Base-by-base conservation (phyloP, 2,113 vertebrate genomes). In the Vicugna pacos region DNA sequence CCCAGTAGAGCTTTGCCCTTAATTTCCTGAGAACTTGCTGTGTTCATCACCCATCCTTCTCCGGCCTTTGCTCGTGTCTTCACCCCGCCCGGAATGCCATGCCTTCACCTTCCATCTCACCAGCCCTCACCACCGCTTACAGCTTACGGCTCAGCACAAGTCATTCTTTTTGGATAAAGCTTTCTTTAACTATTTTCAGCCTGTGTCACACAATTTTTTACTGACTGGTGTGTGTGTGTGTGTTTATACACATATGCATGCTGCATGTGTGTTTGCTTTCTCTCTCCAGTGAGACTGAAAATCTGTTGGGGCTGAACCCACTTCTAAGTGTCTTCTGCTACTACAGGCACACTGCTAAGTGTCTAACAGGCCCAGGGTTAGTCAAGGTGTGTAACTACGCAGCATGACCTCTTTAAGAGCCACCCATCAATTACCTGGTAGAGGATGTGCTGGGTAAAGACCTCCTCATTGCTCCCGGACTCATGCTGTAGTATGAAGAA, bases 401-500 rank as follows among this genome's bases (percentile, higher is more conserved):
- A 64, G 77, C 26, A 19, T 48, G 46, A 73, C 28, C n/a, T 64
- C 54, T 22, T 83, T 12, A 22, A 67, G 93, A 76, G 69, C 77
- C 48, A 32, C 32, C 46, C 54, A 88, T 96, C 94, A 64, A 96
- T 98, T 98, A 99, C 99, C 99, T 99, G 98, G 99, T 99, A 91
- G 99, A 99, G 98, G 99, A 99, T 97, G 99, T 99, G 98, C 99
- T 99, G 97, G 99, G 99, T 86, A 99, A 98, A 58, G 99, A 99
- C 98, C 99, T 99, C 98, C 99, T 99, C 99, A 99, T 99, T 93
- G 99, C 99, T 98, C 99, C 99, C 38, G 99, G 99, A 97, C 99
- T 99, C 99, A 99, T 99, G 99, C 99, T 99, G 99, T 99, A 99
- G 98, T 99, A 99, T 67, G 99, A 99, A 98, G 99, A 99, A 99